Conservation (phyloP, 2,797 vertebrate genomes). For the Spinus pinus region DNA sequence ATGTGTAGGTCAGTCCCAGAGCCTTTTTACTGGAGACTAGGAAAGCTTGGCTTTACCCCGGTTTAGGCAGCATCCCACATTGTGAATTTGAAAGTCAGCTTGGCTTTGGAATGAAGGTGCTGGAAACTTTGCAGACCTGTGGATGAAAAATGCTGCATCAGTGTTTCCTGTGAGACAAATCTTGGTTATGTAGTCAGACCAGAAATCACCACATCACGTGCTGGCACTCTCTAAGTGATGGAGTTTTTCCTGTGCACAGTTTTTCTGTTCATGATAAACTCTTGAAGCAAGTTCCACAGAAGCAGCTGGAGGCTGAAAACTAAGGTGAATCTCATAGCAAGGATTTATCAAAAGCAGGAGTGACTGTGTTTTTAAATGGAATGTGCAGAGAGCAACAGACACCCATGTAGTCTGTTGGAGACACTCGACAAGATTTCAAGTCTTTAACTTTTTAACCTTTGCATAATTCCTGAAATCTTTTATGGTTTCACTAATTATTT, state of each 20-base stretch:
- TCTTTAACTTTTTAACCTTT: slow-evolving; percentile 2
- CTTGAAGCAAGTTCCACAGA: background rate
- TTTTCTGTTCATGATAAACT: background rate
- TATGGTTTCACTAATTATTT: slow-evolving; percentile 4
- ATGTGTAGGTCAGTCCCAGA: background rate
- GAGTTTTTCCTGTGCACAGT: background rate
- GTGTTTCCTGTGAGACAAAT: background rate
- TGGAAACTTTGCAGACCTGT: background rate
- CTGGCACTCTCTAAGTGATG: background rate
- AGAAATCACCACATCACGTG: background rate
- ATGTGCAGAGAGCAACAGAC: background rate
- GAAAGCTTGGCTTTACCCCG: background rate
- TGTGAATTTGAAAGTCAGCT: background rate
- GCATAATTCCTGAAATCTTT: background rate
- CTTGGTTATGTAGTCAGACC: background rate
- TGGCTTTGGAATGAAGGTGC: background rate
- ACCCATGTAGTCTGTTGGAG: background rate
- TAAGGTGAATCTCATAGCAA: background rate
- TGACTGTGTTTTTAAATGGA: background rate
- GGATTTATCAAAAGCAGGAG: background rate
- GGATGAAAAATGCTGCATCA: background rate
- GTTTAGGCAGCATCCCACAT: accelerated
- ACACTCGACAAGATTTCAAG: background rate
- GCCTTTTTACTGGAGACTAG: background rate
- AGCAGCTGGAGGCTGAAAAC: background rate